These are phyloP conservation scores for Saiga tatarica DNA, from an alignment of 2,113 vertebrate species.

Conservation along the genomic window DNA sequence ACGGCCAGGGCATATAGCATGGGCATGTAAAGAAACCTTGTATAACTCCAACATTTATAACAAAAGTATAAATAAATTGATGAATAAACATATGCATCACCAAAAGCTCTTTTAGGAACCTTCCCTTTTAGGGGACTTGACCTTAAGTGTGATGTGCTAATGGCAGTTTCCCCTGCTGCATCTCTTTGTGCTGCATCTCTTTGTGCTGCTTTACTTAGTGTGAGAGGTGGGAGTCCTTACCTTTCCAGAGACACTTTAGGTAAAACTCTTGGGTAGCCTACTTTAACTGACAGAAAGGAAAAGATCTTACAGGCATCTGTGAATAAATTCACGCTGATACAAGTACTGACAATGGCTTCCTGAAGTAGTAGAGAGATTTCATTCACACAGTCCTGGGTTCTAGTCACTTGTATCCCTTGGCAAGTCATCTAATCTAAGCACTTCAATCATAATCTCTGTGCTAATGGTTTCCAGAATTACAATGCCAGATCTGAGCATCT, in stretches of 20 bases:
- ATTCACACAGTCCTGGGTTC: fast-evolving
- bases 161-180: background rate
- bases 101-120: background rate
- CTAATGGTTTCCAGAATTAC: background rate
- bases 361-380: fast-evolving
- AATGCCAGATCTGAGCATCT: background rate
- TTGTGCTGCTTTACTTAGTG: background rate
- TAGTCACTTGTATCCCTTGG: no score
- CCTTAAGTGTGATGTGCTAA: background rate
- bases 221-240: background rate
- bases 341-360: fast-evolving
- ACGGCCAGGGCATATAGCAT: background rate
- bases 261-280: background rate
- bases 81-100: background rate
- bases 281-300: background rate
- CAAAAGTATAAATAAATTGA: background rate
- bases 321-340: background rate
- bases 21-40: background rate
- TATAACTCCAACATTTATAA: background rate
- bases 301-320: background rate
- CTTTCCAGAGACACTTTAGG: background rate
- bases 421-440: background rate
- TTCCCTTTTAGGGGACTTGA: background rate
- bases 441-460: background rate
- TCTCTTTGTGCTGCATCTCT: background rate